Base-by-base conservation (phyloP, 2,113 vertebrate genomes). In the Cygnus atratus region DNA sequence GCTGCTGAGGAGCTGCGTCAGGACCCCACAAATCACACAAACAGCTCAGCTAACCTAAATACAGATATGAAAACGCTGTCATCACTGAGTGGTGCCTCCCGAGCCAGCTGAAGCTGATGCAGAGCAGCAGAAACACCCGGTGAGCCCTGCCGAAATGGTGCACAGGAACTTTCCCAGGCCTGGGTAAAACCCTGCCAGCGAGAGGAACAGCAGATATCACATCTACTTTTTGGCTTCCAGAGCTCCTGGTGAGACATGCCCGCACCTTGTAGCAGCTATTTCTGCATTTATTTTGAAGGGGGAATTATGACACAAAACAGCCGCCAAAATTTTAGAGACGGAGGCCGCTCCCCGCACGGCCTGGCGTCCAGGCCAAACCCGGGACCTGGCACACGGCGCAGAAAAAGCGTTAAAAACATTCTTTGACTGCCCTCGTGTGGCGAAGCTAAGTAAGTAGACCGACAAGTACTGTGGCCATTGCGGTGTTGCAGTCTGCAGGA, bases 361-460 rank as follows among this genome's bases (percentile, higher is more conserved):
- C 31, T 22, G 14, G 11, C 25, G 44, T 18, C 15, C 19, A 1
- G 3, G 25, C 4, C 43, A 52, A 65, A 26, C 2, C 18, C 37
- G 20, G 11, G 11, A 24, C 11, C 3, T 31, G 35, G 31, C 21
- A 25, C 31, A 2, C 39, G 78, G 19, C 25, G 1, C 5, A n/a
- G n/a, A 28, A 7, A 17, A 58, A 37, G 57, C 11, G 35, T 15
- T 57, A 44, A 92, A 89, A 24, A 5, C 43, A 25, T 73, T 80
- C 57, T 48, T 86, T 78, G 19, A 29, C 58, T 66, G 81, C 58
- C 92, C 87, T 92, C 92, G 41, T n/a, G 88, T 84, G 94, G 63
- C 68, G 44, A 31, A 19, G 2, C 9, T 6, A 12, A 67, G 62
- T 81, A 41, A 41, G 26, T 65, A 41, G 37, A 26, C 37, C 35